Evolutionary conservation across 2,113 vertebrate species (phyloP).

Genomic region (Jacana jacana): DNA sequence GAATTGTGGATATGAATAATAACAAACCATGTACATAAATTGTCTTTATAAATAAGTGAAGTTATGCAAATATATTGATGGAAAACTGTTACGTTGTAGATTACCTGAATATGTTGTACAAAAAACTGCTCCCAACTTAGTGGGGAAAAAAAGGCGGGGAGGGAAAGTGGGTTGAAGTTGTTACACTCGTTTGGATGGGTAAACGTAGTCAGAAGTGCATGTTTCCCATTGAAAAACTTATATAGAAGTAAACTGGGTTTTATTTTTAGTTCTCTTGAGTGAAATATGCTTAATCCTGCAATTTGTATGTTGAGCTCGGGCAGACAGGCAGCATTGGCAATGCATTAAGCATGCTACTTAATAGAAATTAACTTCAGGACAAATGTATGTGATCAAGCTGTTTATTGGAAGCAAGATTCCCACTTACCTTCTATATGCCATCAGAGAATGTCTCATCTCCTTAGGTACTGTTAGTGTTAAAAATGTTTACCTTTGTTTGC

Average conservation of each 20-base stretch:
- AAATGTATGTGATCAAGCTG: slow-evolving; percentile 63
- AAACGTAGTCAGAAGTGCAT: slow-evolving; percentile 73
- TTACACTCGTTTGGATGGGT: not conserved
- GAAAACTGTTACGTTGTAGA: not conserved
- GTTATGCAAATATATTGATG: slow-evolving; percentile 10
- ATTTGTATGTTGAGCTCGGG: slow-evolving; percentile 85
- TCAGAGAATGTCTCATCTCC: slow-evolving; percentile 72
- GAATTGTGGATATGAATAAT: slow-evolving; percentile 34
- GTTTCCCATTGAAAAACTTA: slow-evolving; percentile 64
- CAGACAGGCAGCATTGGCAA: slow-evolving; percentile 98
- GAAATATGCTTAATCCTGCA: slow-evolving; percentile 77
- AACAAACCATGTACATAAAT: slow-evolving; percentile 1
- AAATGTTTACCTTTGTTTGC: slow-evolving; percentile 93
- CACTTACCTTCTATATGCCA: slow-evolving; percentile 62
- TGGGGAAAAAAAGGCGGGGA: not conserved
- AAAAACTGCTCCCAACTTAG: not conserved
- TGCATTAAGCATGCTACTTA: slow-evolving; percentile 87
- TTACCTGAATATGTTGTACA: not conserved
- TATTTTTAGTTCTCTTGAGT: slow-evolving; percentile 75
- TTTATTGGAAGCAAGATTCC: slow-evolving; percentile 77
- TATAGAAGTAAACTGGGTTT: slow-evolving; percentile 52
- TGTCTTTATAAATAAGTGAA: not conserved
- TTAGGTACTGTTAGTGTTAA: slow-evolving; percentile 72
- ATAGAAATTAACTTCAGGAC: slow-evolving; percentile 78
- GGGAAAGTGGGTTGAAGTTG: not conserved